Percentiles rank a stretch among this genome's conserved stretches.
phyloP scores from a whole-genome alignment of 2,888 invertebrate genomes.

The Ormia ochracea region DNA sequence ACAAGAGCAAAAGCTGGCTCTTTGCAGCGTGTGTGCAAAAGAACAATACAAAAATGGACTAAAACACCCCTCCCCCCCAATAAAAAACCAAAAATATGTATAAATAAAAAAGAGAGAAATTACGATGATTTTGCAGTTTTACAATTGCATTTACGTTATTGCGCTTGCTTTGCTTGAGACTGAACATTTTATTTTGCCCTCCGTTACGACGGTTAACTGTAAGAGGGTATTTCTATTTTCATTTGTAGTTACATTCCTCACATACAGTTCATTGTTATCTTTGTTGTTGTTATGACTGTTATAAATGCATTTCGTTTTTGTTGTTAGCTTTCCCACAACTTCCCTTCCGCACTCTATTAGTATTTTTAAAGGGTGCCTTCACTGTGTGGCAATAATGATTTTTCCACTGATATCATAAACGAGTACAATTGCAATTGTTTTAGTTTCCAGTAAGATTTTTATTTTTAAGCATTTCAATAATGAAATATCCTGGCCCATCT shows the following conservation, averaged over 20 bases:
- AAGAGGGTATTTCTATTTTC: conserved; percentile 47
- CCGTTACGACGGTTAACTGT: conserved; percentile 24
- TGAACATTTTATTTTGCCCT: conserved; percentile 24
- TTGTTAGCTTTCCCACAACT: neutral
- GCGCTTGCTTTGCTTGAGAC: conserved; percentile 7
- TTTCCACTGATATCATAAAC: conserved; percentile 39
- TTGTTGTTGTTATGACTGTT: conserved; percentile 29
- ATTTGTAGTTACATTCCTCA: conserved; percentile 20
- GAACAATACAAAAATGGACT: neutral
- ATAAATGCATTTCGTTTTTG: neutral
- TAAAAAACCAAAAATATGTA: no score
- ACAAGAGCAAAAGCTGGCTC: neutral
- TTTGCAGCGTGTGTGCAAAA: neutral
- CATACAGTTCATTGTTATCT: conserved; percentile 16
- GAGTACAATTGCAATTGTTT: conserved; percentile 52
- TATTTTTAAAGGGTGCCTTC: conserved; percentile 28
- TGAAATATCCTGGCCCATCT: conserved; percentile 37
- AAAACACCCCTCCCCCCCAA: no score
- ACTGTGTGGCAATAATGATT: neutral
- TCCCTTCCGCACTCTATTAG: conserved; percentile 27
- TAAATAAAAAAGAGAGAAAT: conserved; percentile 51
- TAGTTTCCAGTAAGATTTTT: conserved; percentile 36
- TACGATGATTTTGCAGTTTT: conserved; percentile 59
- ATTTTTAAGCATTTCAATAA: conserved; percentile 40
- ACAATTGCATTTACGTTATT: conserved; percentile 50